phyloP scores from a whole-genome alignment of 2,888 invertebrate species.

The Erebia epiphron region DNA sequence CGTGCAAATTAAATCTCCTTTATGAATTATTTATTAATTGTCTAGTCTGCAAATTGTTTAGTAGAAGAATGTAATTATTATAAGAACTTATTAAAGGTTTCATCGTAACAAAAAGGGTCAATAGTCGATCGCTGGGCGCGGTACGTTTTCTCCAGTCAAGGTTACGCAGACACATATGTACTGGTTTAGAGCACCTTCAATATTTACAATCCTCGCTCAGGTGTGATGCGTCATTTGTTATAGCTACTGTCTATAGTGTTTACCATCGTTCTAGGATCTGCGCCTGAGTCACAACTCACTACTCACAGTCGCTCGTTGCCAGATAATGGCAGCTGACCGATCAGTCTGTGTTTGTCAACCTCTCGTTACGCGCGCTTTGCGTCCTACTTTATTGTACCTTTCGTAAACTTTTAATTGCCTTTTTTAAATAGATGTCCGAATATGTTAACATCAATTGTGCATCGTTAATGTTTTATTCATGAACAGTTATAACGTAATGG shows the following conservation, averaged over 20 bases:
- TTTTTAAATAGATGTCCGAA: slow-evolving; percentile 19
- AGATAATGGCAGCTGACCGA: slow-evolving; percentile 64
- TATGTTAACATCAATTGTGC: slow-evolving; percentile 22
- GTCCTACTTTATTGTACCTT: slow-evolving; percentile 42
- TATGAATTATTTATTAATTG: slow-evolving; percentile 30
- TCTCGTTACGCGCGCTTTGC: slow-evolving; percentile 52
- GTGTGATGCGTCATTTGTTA: slow-evolving; percentile 64
- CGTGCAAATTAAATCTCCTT: slow-evolving; percentile 26
- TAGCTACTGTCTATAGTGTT: slow-evolving; percentile 65
- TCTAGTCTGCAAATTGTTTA: slow-evolving; percentile 21
- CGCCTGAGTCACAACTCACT: slow-evolving; percentile 62
- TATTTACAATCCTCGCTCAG: slow-evolving; percentile 56
- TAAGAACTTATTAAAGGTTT: slow-evolving; percentile 17
- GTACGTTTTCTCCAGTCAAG: slow-evolving; percentile 45
- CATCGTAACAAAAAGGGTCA: slow-evolving; percentile 31
- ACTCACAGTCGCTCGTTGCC: slow-evolving; percentile 52
- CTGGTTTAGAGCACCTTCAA: slow-evolving; percentile 61
- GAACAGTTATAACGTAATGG: slow-evolving; percentile 43
- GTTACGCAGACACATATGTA: slow-evolving; percentile 49
- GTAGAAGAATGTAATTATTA: slow-evolving; percentile 20
- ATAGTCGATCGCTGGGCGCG: slow-evolving; percentile 29
- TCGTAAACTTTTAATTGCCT: slow-evolving; percentile 27
- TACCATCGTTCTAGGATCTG: slow-evolving; percentile 68
- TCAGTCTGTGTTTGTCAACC: slow-evolving; percentile 60
- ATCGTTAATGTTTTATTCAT: slow-evolving; percentile 48